Base-by-base conservation (phyloP, 2,888 invertebrate species). In the Yponomeuta evonymella region DNA sequence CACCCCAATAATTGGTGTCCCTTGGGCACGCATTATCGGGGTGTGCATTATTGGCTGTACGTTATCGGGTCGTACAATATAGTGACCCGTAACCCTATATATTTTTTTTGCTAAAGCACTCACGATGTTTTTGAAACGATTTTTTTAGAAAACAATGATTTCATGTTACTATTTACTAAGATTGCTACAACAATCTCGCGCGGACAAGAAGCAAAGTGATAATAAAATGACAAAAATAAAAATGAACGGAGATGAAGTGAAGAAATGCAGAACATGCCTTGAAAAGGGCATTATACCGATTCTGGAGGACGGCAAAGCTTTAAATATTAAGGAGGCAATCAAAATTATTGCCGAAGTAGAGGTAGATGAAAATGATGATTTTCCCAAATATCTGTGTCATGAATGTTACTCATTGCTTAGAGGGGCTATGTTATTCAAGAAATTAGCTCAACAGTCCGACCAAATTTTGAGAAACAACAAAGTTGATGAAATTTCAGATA, bases 321-420 rank as follows among this genome's bases (percentile, higher is more conserved):
- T 65, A 8, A 74, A 75, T 29, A 71, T 78, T 67, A 23, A 73
- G 9, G 74, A 78, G 48, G 74, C 73, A n/a, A 71, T 79, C 43
- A 67, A 72, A 64, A 71, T 71, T 69, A 78, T 83, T n/a, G 81
- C 77, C 1, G 81, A 81, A 48, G 79, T 89, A 62, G 70, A 78
- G 23, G 62, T 88, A 1, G 76, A 82, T 62, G 66, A 63, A 62
- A 65, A 70, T n/a, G 33, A 70, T 36, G 48, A 30, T 48, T 65
- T 11, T 12, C 43, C 48, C 30, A 64, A 23, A 48, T 64, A 43
- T 30, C 64, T n/a, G 4, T n/a, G 63, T 12, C 67, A 66, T 29
- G 66, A 72, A 65, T 65, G 65, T 65, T 33, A 30, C 33, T 65
- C 65, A 30, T 30, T 65, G 29, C 65, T 65, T 12, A 65, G 33